Percentiles rank a stretch among this genome's conserved stretches.
These are phyloP conservation scores for Cyclophora punctaria DNA, from an alignment of 2,888 invertebrate species.

Conservation along the genomic window DNA sequence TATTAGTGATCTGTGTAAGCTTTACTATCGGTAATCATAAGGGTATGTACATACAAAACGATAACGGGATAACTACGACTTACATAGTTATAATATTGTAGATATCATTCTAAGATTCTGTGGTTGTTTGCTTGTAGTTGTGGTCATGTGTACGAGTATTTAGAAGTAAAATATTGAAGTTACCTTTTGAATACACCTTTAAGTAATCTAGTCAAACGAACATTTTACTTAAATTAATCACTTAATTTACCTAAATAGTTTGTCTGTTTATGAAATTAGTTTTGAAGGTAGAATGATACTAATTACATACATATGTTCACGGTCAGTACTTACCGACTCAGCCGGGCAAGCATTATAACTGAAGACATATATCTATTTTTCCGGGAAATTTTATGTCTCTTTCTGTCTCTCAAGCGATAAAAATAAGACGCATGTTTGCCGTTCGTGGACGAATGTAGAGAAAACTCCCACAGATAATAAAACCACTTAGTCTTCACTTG, in stretches of 20 bases:
- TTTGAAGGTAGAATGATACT: background rate
- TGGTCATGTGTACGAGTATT: conserved; percentile 6
- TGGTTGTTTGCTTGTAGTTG: conserved; percentile 26
- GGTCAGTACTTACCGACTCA: background rate
- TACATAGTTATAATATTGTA: conserved; percentile 48
- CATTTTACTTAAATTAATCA: background rate
- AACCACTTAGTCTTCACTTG: no score
- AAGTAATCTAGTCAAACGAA: background rate
- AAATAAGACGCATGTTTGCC: no score
- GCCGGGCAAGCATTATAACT: no score
- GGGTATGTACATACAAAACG: conserved; percentile 58
- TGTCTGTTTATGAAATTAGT: background rate
- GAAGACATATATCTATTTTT: no score
- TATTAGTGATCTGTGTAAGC: conserved; percentile 51
- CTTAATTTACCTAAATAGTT: background rate
- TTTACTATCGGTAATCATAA: conserved; percentile 49
- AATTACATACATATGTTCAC: background rate
- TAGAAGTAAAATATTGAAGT: background rate
- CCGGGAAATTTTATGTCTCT: no score
- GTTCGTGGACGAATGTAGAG: no score
- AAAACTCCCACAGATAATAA: no score
- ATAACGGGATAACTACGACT: conserved; percentile 74
- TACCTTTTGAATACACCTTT: background rate
- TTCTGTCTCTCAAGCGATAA: no score
- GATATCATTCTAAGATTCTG: conserved; percentile 17